Evolutionary conservation across 2,113 vertebrate species (phyloP).

Genomic region (Lasiurus cinereus): DNA sequence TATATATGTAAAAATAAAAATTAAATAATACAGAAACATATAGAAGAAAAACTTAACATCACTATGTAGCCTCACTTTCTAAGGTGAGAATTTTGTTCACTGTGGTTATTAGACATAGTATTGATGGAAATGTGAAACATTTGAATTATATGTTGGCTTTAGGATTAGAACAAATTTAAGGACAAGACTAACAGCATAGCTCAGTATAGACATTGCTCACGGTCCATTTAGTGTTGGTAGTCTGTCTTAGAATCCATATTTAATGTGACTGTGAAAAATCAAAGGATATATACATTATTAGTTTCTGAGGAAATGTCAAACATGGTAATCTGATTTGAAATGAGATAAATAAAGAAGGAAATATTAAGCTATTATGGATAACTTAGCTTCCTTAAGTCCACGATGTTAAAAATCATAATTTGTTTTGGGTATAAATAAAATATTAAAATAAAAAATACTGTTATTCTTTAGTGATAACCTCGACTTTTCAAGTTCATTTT

Average conservation of each 20-base stretch:
- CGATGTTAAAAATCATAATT: not conserved
- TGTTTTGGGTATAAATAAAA: not conserved
- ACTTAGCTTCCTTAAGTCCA: not conserved
- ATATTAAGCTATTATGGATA: not conserved
- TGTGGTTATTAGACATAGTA: not conserved
- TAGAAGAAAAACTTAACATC: not conserved
- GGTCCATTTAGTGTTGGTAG: not conserved
- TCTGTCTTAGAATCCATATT: not conserved
- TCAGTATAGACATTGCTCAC: not conserved
- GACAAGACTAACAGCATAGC: not conserved
- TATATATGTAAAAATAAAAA: not conserved
- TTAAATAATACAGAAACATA: not conserved
- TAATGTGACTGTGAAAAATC: not conserved
- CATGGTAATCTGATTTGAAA: not conserved
- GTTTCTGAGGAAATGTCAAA: not conserved
- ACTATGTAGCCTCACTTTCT: not conserved
- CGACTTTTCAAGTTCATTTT: not conserved
- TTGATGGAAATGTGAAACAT: constrained; percentile 29
- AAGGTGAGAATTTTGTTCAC: not conserved
- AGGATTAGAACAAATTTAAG: constrained; percentile 23
- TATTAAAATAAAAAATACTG: not conserved
- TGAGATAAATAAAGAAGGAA: not conserved
- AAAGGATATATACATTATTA: not conserved
- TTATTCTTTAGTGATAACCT: not conserved
- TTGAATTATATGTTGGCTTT: constrained; percentile 29